These are phyloP conservation scores for Rafetus swinhoei DNA, from an alignment of 2,113 vertebrate species.

Conservation along the genomic window DNA sequence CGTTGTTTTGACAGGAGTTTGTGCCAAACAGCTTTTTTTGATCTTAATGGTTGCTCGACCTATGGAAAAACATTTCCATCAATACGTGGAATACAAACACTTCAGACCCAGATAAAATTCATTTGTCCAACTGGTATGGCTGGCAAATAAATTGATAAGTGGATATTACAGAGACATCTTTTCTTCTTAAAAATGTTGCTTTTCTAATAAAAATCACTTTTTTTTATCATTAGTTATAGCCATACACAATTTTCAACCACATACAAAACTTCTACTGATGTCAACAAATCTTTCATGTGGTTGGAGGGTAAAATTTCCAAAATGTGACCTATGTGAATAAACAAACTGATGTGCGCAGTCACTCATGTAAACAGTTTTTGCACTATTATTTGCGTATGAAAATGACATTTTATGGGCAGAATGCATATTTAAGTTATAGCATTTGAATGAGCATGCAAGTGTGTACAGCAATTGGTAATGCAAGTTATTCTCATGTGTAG, in stretches of 20 bases:
- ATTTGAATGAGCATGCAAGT: neutral
- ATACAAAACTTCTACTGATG: neutral
- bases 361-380: rapidly evolving
- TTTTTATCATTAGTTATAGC: neutral
- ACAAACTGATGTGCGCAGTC: neutral
- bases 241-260: neutral
- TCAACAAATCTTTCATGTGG: neutral
- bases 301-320: neutral
- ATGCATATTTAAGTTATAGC: neutral
- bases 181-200: neutral
- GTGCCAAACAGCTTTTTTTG: conserved; percentile 98
- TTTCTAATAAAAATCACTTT: neutral
- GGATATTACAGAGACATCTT: neutral
- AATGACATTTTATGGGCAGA: neutral
- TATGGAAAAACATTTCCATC: conserved; percentile 61
- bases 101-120: neutral
- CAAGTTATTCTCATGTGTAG: neutral
- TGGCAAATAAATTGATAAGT: neutral
- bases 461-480: neutral
- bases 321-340: neutral
- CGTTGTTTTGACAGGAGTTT: conserved; percentile 97
- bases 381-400: neutral
- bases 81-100: neutral
- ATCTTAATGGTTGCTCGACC: conserved; percentile 97
- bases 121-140: neutral